A percentile compares a stretch with the other conserved stretches of the same genome.
Conservation (phyloP, 2,888 invertebrate species). For the Dugesia japonica region DNA sequence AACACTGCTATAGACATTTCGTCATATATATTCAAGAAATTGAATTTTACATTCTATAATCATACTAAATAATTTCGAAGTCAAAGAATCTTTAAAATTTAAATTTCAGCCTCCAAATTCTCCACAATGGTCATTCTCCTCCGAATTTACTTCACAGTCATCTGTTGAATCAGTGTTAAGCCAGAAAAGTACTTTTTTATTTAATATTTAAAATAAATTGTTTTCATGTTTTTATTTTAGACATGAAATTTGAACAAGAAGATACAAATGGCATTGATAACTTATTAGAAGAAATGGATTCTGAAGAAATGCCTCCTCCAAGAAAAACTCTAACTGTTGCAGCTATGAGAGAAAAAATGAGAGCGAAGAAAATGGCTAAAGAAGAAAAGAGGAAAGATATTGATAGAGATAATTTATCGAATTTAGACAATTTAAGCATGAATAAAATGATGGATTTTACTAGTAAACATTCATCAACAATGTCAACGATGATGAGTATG, state of each 20-base stretch:
- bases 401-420: not conserved
- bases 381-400: not conserved
- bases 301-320: not conserved
- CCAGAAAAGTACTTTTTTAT: not conserved
- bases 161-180: not conserved
- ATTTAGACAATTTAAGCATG: not conserved
- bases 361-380: not conserved
- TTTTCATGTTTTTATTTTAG: not conserved
- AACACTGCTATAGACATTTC: too few species aligned
- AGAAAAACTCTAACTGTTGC: not conserved
- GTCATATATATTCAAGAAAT: too few species aligned
- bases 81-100: too few species aligned
- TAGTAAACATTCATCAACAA: not conserved
- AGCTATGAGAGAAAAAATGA: constrained; percentile 7
- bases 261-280: not conserved
- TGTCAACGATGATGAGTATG: constrained; percentile 9
- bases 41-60: too few species aligned
- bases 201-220: not conserved
- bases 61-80: too few species aligned
- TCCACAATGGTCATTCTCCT: not conserved
- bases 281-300: not conserved
- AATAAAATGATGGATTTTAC: not conserved
- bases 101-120: not conserved
- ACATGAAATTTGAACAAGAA: not conserved
- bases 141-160: constrained; percentile 8